Base-by-base conservation (phyloP, 2,888 invertebrate genomes). In the Drosophila histrio region DNA sequence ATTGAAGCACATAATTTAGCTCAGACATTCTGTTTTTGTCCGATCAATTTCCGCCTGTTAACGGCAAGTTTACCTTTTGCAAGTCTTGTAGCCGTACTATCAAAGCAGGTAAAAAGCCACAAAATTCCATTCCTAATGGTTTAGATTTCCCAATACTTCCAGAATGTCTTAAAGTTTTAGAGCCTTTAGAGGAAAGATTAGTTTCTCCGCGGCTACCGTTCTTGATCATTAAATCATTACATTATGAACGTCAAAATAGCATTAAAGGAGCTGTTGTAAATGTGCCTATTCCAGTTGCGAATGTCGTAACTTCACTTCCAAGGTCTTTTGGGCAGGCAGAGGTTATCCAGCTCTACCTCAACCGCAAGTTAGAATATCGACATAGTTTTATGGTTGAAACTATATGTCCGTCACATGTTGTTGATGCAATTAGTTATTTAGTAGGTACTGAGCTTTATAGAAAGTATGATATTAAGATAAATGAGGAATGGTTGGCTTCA, bases 201-300 rank as follows among this genome's bases (percentile, higher is more conserved):
- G 19, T 52, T 39, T 39, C 28, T 7, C 52, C 52, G 2, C 30
- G 52, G n/a, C 52, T 28, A 15, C 52, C 28, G 3, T 47, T 47
- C 4, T 47, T 39, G 57, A 39, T 57, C 2, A 39, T 57, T 8
- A 57, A 57, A n/a, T 39, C 47, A 4, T 9, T 57, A 13, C 28
- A 13, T 4, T 52, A 52, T 52, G 52, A 21, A 3, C n/a, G 58
- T 1, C 44, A 44, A 32, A 41, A 39, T 34, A 24, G 26, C 2
- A 52, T 60, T 11, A 53, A 30, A 46, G 53, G 60, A 32, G 38
- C 46, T 19, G 53, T 60, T 3, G 46, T 46, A 8, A 60, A 60
- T 46, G 46, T 53, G n/a, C 53, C 60, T 8, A 46, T 60, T 39
- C 44, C 39, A 15, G 53, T 60, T 5, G 34, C 26, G 6, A 44